Conservation (phyloP, 2,888 invertebrate genomes). For the Erebia epiphron region DNA sequence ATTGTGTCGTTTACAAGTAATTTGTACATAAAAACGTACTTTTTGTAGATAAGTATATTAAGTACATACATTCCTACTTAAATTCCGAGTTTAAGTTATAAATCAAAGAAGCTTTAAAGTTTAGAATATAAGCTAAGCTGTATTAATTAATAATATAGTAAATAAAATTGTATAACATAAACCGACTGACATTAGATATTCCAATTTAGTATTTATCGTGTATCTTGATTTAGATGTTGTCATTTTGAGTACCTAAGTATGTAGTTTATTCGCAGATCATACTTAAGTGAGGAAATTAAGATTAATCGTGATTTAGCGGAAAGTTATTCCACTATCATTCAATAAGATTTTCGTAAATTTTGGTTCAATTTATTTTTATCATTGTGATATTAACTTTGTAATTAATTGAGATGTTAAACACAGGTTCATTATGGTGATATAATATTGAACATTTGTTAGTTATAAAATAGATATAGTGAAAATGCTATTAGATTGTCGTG, state of each 20-base stretch:
- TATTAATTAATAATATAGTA: slow-evolving; percentile 13
- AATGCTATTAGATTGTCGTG: slow-evolving; percentile 26
- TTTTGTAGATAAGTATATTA: slow-evolving; percentile 28
- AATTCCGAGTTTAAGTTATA: slow-evolving; percentile 55
- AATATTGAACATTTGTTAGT: slow-evolving; percentile 32
- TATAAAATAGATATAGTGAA: slow-evolving; percentile 17
- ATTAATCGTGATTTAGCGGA: not conserved
- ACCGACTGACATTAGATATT: slow-evolving; percentile 55
- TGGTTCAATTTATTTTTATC: slow-evolving; percentile 21
- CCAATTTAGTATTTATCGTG: slow-evolving; percentile 33
- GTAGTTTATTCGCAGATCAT: no score
- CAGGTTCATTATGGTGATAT: slow-evolving; percentile 29
- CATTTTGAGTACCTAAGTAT: no score
- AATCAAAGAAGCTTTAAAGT: slow-evolving; percentile 77
- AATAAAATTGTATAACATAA: slow-evolving; percentile 37
- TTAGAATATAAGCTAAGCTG: slow-evolving; percentile 54
- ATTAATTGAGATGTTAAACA: slow-evolving; percentile 36
- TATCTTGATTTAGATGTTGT: slow-evolving; percentile 44
- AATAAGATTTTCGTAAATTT: not conserved
- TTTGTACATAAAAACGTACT: slow-evolving; percentile 23
- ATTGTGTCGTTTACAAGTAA: slow-evolving; percentile 8
- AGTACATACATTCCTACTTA: slow-evolving; percentile 52
- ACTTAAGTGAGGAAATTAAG: no score
- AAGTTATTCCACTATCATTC: slow-evolving; percentile 21
- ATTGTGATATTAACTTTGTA: slow-evolving; percentile 36